Base-by-base conservation (phyloP, 2,888 invertebrate genomes). In the Temnothorax unifasciatus region DNA sequence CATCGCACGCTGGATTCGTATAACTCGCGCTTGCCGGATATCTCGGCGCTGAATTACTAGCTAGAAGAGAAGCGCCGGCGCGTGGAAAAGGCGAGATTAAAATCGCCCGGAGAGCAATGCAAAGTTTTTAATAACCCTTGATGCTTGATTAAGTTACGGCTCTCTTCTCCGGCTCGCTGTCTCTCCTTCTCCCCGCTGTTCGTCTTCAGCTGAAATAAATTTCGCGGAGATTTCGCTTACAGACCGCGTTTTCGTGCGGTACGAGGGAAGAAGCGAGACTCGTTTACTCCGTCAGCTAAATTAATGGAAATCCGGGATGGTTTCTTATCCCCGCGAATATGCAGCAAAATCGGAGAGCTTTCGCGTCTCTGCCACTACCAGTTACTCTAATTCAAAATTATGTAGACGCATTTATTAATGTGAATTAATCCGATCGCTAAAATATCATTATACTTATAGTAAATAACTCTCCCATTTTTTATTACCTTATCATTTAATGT, bases 61-160 rank as follows among this genome's bases (percentile, higher is more conserved):
- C 87, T 84, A 69, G 34, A 63, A 76, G 85, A 83, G 85, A 76
- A 88, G 83, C 84, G 66, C 73, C 68, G 76, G 76, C 73, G 81
- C 76, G 63, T 85, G 84, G 63, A 81, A 81, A 71, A 59, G 82
- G 84, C 86, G 88, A 92, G 92, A 93, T 94, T 94, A 92, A 93
- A 93, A 93, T 93, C 91, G 85, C 91, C 90, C 88, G 88, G 90
- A 88, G 90, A 90, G 90, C 89, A 90, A 92, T 92, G 89, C 87
- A 91, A 93, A 93, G 91, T 93, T 93, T 93, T 93, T 93, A 93
- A 93, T 93, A 93, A 92, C 92, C 89, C 92, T 92, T 93, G 91
- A 93, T 93, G 90, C 92, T 92, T 93, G 91, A 93, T 93, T 92
- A 92, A 93, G 92, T 93, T 92, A 89, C 88, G 90, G 85, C 86